phyloP scores from a whole-genome alignment of 2,888 invertebrate genomes.

The Hedya salicella region DNA sequence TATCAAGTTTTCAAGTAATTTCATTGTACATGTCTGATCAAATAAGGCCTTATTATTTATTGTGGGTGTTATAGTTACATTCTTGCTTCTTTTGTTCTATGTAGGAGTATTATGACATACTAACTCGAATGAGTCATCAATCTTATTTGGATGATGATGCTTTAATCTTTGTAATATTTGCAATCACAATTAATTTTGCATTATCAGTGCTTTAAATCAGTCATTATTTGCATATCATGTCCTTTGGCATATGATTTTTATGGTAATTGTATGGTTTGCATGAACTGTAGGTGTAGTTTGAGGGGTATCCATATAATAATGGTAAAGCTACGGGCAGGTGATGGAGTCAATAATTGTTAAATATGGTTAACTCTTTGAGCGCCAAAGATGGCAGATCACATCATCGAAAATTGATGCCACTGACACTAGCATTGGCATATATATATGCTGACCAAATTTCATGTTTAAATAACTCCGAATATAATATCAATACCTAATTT shows the following conservation, averaged over 20 bases:
- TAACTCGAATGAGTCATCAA: conserved; percentile 28
- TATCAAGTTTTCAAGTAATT: neutral
- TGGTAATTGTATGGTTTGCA: neutral
- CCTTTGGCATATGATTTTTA: neutral
- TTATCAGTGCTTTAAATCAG: neutral
- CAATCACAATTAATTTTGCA: neutral
- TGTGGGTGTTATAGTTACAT: neutral
- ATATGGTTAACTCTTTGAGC: no score
- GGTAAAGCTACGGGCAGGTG: no score
- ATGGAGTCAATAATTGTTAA: no score
- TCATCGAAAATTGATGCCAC: no score
- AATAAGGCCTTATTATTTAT: neutral
- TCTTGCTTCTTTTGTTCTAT: neutral
- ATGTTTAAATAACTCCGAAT: no score
- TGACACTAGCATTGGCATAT: no score
- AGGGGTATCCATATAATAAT: no score
- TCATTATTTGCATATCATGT: neutral
- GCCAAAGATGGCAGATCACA: no score
- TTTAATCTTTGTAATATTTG: no score
- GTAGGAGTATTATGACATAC: neutral
- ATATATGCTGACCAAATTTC: no score
- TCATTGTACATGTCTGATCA: neutral
- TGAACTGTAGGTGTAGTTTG: no score
- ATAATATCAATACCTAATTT: no score
- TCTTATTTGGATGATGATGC: conserved; percentile 9